Conservation (phyloP, 1,140 invertebrate species). For the Drosophila bipectinata region DNA sequence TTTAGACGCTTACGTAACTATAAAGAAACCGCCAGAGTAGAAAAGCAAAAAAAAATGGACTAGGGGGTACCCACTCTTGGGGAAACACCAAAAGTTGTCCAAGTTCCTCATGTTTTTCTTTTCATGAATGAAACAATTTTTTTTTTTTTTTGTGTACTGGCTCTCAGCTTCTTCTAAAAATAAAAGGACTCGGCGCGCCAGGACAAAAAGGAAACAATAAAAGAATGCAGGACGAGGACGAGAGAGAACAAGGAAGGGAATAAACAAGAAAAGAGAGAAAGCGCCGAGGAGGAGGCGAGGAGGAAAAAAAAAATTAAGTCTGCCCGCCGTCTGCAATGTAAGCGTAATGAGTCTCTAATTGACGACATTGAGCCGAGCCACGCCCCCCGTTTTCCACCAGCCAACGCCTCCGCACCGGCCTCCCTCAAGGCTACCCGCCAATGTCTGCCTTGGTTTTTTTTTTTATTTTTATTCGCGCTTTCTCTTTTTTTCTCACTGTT, state of each 20-base stretch:
- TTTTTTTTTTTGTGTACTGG: slow-evolving; percentile 7
- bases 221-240: slow-evolving; percentile 59
- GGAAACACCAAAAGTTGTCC: slow-evolving; percentile 77
- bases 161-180: slow-evolving; percentile 49
- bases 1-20: slow-evolving; percentile 53
- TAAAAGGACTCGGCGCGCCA: slow-evolving; percentile 31
- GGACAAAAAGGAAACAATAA: slow-evolving; percentile 69
- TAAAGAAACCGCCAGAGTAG: slow-evolving; percentile 5
- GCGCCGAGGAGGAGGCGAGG: slow-evolving; percentile 4
- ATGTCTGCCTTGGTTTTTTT: slow-evolving; percentile 40
- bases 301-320: slow-evolving; percentile 67
- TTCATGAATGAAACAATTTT: slow-evolving; percentile 73
- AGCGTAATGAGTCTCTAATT: slow-evolving; percentile 83
- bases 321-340: slow-evolving; percentile 77
- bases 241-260: slow-evolving; percentile 9
- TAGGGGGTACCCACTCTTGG: slow-evolving; percentile 18
- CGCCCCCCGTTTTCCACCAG: neutral
- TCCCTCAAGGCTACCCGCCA: slow-evolving; percentile 6
- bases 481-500: slow-evolving; percentile 17
- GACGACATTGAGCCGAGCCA: slow-evolving; percentile 73
- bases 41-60: neutral
- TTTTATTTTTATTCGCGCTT: slow-evolving; percentile 3
- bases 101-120: slow-evolving; percentile 69
- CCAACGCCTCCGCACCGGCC: neutral
- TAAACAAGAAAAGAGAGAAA: slow-evolving; percentile 16